Evolutionary conservation across 2,888 invertebrate species (phyloP), one percentile per base, ranked within the genome.

Genomic region (Ichneumoninae sp.): DNA sequence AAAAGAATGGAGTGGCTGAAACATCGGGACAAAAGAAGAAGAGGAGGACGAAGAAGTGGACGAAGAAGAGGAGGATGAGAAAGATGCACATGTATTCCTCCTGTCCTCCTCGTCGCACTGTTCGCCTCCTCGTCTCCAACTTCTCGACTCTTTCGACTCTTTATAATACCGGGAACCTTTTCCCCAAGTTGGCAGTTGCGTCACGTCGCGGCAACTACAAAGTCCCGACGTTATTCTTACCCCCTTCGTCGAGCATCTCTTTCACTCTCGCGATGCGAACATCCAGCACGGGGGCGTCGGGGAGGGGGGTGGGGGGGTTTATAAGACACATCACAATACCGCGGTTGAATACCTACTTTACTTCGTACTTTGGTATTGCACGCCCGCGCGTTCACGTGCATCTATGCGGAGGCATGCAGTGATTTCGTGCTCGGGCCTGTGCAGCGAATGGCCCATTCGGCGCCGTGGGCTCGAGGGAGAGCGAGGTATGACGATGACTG

Each of bases 181-280:
- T 90, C 90, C 89, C 89, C 86, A 88, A 89, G 91, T 93, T 93
- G 89, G 90, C 90, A 93, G 92, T 93, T 93, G 90, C 92, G 90
- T 93, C 93, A 93, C 93, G 93, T 93, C 91, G 93, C 93, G 93
- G 93, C 92, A 89, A 93, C 92, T 92, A 93, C 93, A 93, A 93
- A 93, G 93, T 90, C 89, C 86, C 86, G 87, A 84, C 89, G 82
- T 79, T 85, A 87, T 77, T 86, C 78, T 80, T 80, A 84, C 62
- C 79, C 79, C 78, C 78, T 40, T 40, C 72, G 36, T 86, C 62
- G 22, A 75, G 80, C 40, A 68, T 80, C 70, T 75, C 77, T 54
- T 30, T 70, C 52, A 71, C 33, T 54, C 66, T 72, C 72, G 74
- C 72, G 52, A 75, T 57, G 36, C 30, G 60, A 76, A 33, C 8